Evolutionary conservation across 2,797 vertebrate species (phyloP).

Genomic region (Dendrocincla tyrannina): DNA sequence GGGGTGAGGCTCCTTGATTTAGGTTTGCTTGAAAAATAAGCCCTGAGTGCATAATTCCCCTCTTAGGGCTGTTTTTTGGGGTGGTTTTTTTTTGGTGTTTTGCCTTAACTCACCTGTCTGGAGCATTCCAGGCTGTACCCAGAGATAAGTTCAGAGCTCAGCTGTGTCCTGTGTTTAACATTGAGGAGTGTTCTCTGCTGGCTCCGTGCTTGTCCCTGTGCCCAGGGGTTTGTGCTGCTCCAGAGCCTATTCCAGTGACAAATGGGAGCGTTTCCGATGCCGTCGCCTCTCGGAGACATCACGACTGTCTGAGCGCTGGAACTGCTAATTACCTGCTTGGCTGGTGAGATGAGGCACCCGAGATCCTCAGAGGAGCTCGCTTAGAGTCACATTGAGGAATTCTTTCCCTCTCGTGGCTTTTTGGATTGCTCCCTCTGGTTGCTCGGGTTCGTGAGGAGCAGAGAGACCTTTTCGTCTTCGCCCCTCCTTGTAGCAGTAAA

Average conservation of each 20-base stretch:
- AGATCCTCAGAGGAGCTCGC: not conserved
- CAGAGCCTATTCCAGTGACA: not conserved
- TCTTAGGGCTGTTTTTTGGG: no score
- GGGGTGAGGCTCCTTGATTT: not conserved
- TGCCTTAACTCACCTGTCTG: accelerated
- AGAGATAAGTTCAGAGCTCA: accelerated
- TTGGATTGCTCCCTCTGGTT: not conserved
- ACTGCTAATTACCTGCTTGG: not conserved
- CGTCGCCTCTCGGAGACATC: not conserved
- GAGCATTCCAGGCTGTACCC: accelerated
- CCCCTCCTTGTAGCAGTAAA: not conserved
- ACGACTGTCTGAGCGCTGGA: not conserved
- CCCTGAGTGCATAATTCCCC: accelerated
- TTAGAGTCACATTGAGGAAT: not conserved
- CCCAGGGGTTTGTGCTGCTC: accelerated
- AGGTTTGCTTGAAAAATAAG: not conserved
- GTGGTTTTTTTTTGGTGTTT: no score
- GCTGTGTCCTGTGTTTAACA: accelerated
- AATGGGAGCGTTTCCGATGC: not conserved
- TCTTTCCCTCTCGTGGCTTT: not conserved
- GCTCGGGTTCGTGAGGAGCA: not conserved
- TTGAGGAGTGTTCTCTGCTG: accelerated
- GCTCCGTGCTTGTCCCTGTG: accelerated
- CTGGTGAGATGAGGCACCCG: not conserved
- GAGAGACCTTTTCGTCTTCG: not conserved